Percentiles rank a stretch among this genome's conserved stretches.
Evolutionary conservation across 2,888 invertebrate genomes (phyloP).

Genomic region (Sminthurinus aureus): DNA sequence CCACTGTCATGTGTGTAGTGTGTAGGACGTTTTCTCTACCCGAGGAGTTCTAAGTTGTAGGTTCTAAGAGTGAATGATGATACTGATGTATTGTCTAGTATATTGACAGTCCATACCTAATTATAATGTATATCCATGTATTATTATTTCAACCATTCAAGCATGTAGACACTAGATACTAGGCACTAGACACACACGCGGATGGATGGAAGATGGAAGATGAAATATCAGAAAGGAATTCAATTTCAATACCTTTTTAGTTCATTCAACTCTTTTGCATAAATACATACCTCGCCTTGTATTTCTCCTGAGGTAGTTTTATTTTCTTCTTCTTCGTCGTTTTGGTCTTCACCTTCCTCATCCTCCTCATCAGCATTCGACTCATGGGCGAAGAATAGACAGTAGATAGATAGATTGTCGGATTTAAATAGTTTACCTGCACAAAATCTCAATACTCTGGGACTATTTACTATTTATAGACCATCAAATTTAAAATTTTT

Average conservation of each 20-base stretch:
- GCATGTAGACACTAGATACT: not conserved
- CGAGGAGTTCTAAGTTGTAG: too few species aligned
- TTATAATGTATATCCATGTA: not conserved
- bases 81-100: not conserved
- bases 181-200: not conserved
- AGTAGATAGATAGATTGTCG: too few species aligned
- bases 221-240: not conserved
- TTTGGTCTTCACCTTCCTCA: not conserved
- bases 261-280: not conserved
- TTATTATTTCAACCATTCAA: not conserved
- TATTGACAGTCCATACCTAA: not conserved
- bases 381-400: not conserved
- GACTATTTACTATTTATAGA: not conserved
- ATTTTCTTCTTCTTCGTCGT: too few species aligned
- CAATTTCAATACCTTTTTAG: constrained; percentile 1
- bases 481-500: not conserved
- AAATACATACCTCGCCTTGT: too few species aligned
- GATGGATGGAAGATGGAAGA: not conserved
- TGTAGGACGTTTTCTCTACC: too few species aligned
- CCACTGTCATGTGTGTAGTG: too few species aligned
- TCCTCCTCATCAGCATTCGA: not conserved
- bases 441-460: not conserved
- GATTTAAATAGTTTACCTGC: not conserved
- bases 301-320: too few species aligned
- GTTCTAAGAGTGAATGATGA: too few species aligned